A percentile compares a stretch with the other conserved stretches of the same genome.
phyloP scores from a whole-genome alignment of 2,113 vertebrate genomes.

The Pterocles gutturalis region DNA sequence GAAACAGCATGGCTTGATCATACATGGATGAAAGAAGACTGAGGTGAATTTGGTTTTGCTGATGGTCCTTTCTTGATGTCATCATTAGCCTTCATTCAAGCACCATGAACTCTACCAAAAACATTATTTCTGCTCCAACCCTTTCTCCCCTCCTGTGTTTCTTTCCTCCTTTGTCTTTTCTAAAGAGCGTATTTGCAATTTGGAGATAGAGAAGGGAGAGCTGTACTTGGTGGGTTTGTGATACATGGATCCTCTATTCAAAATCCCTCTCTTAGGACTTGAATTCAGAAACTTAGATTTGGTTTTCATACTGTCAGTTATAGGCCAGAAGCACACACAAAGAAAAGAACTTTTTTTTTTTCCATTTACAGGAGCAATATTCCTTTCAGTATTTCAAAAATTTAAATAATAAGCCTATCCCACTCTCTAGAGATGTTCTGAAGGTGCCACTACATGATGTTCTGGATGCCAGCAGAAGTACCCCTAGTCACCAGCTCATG shows the following conservation, averaged over 20 bases:
- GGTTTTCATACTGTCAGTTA: not conserved
- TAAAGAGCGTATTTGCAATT: not conserved
- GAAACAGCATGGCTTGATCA: not conserved
- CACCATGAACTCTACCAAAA: not conserved
- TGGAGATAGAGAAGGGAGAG: not conserved
- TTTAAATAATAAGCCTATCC: not conserved
- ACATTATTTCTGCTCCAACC: not conserved
- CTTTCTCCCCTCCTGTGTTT: not conserved
- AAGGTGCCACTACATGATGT: not conserved
- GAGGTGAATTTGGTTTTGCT: not conserved
- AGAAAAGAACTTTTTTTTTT: not conserved
- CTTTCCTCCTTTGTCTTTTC: not conserved
- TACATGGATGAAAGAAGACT: not conserved
- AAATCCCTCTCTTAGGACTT: not conserved
- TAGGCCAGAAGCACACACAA: not conserved
- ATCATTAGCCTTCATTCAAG: not conserved
- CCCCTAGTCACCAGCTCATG: not conserved
- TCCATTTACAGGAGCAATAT: not conserved
- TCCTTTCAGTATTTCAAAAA: not conserved
- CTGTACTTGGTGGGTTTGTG: not conserved
- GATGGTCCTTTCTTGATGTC: not conserved
- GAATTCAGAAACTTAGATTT: not conserved
- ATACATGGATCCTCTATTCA: not conserved
- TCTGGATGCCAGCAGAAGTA: not conserved
- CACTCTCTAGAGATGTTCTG: not conserved